Evolutionary conservation across 2,888 invertebrate genomes (phyloP), one percentile per base, ranked within the genome.

Genomic region (Malacosoma neustria): DNA sequence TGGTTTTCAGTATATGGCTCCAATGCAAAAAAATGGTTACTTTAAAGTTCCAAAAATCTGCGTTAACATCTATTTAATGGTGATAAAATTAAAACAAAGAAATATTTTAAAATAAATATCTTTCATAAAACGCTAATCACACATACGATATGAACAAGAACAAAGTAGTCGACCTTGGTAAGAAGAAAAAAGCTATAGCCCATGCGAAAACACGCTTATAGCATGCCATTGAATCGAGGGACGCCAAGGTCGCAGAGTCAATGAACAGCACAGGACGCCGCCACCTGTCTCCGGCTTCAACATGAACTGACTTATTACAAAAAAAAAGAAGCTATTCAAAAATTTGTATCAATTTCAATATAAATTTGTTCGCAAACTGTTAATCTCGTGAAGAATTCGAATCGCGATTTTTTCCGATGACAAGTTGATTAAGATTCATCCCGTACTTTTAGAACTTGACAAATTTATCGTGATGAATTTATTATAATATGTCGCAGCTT

Each of bases 231-330:
- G 74, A 73, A 66, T 61, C 66, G 64, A 56, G 63, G 61, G 67
- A 60, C 60, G 60, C 56, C 79, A 84, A 84, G 84, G 84, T 62
- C 79, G 68, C 40, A 45, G 61, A 69, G 81, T 80, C 82, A 81
- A 82, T 54, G 80, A 61, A 80, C 80, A 75, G 61, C 53, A 63
- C 61, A 67, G 69, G 73, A 75, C 66, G 68, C 71, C 77, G 80
- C 71, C 77, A 81, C 76, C 80, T 81, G 82, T 75, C 73, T 68
- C 67, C 58, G 61, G 42, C 57, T 59, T 47, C 51, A 63, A 66
- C 67, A 69, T 59, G 63, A 61, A 64, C 62, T n/a, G n/a, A n/a
- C n/a, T n/a, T n/a, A n/a, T n/a, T n/a, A n/a, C n/a, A n/a, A n/a
- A n/a, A n/a, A n/a, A n/a, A n/a, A n/a, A n/a, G n/a, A n/a, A n/a